Percentiles rank a stretch among this genome's conserved stretches.
Evolutionary conservation across 2,797 vertebrate species (phyloP).

Genomic region (Diceros bicornis): DNA sequence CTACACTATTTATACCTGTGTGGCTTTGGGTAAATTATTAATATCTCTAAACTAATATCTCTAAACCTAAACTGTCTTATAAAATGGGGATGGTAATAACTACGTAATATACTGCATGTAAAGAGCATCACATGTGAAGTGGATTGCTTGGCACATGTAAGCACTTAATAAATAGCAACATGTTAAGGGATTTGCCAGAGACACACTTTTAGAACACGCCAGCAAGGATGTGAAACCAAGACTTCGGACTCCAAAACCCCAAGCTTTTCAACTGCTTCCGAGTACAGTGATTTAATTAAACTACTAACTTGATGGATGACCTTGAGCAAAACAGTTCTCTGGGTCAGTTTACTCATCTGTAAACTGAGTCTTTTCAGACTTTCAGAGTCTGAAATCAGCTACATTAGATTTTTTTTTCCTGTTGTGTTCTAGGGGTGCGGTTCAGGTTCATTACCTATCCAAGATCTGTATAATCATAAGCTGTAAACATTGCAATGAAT

Average conservation of each 20-base stretch:
- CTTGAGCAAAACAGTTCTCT: slow-evolving; percentile 68
- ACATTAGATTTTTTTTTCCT: not conserved
- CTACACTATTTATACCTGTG: not conserved
- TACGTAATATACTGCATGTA: not conserved
- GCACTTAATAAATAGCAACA: slow-evolving; percentile 31
- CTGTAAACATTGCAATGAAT: not conserved
- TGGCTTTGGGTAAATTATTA: slow-evolving; percentile 44
- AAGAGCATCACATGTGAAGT: not conserved
- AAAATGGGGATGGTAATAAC: not conserved
- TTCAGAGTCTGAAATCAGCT: not conserved
- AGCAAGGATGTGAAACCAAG: not conserved
- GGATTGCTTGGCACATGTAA: slow-evolving; percentile 33
- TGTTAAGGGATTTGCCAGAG: not conserved
- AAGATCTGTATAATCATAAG: not conserved
- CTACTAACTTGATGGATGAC: slow-evolving; percentile 67
- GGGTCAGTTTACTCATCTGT: slow-evolving; percentile 56
- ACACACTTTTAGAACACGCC: not conserved
- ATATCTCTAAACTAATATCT: not conserved
- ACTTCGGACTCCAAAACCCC: not conserved
- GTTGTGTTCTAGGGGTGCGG: not conserved
- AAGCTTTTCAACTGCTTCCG: not conserved
- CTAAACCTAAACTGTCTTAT: slow-evolving; percentile 41
- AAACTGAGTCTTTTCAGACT: slow-evolving; percentile 48
- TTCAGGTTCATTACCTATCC: not conserved
- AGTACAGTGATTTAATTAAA: slow-evolving; percentile 34